Base-by-base conservation (phyloP, 2,888 invertebrate species). In the Ophioninae sp. region DNA sequence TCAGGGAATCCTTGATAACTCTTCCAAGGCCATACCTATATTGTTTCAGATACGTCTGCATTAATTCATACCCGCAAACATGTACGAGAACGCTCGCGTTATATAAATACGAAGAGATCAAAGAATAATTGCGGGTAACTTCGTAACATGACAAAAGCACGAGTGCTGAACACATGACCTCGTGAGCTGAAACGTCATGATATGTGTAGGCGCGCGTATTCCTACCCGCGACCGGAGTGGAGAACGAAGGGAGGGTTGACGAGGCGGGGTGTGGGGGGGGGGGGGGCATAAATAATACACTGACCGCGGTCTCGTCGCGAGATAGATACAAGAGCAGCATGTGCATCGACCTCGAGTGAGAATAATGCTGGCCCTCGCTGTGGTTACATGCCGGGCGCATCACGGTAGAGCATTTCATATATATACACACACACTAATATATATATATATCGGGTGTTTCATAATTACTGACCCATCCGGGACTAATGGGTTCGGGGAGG, bases 271-370 rank as follows among this genome's bases (percentile, higher is more conserved):
- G n/a, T n/a, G 17, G 13, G 51, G 51, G 17, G 51, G 51, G 51
- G 51, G 41, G 41, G 9, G 6, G 41, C 64, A 82, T 85, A 79
- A 81, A 84, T 82, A 75, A 82, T 72, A 79, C 61, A 84, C 77
- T 68, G 61, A 74, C 64, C 20, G 69, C 71, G 30, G 76, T 78
- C 74, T 72, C 65, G 80, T 73, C 63, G 81, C 56, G 78, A 81
- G 83, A 78, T 81, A 67, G 81, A 78, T 78, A 71, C 74, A 74
- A 71, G 51, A 64, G 73, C 74, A 67, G 51, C 59, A 79, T 79
- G 73, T 73, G 75, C 74, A 71, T 73, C 81, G 69, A 79, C 82
- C 82, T 78, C 73, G 77, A 74, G 56, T 74, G 81, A 75, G 83
- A 81, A 83, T 83, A 72, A 77, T 69, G 59, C 58, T 69, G 78